Evolutionary conservation across 2,888 invertebrate species (phyloP).

Genomic region (Cantharis rufa): DNA sequence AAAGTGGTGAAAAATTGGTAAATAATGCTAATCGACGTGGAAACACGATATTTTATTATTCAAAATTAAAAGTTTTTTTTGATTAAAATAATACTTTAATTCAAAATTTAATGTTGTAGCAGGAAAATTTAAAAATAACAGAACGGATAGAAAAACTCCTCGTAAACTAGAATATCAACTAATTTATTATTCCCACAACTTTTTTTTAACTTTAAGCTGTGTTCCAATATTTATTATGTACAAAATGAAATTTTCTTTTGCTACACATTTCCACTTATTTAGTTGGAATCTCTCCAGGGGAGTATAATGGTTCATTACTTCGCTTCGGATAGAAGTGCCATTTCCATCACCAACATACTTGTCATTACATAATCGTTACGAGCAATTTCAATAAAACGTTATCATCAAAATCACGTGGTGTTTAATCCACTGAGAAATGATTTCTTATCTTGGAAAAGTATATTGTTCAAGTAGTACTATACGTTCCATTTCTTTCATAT

Average conservation of each 20-base stretch:
- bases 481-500: not conserved
- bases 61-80: too few species aligned
- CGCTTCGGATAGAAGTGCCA: not conserved
- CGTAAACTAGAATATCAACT: too few species aligned
- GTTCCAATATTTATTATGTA: too few species aligned
- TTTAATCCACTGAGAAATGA: not conserved
- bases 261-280: not conserved
- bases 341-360: not conserved
- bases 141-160: too few species aligned
- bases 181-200: too few species aligned
- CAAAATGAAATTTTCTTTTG: too few species aligned
- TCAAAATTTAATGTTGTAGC: too few species aligned
- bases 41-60: too few species aligned
- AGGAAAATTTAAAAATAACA: too few species aligned
- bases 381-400: not conserved
- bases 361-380: not conserved
- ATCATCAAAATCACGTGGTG: not conserved
- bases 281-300: not conserved
- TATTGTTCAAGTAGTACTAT: not conserved
- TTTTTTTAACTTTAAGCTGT: too few species aligned
- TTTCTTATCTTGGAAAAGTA: not conserved
- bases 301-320: not conserved
- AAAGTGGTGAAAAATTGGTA: not conserved
- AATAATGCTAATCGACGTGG: not conserved
- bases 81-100: too few species aligned